These are phyloP conservation scores for Pterocles burchelli DNA, from an alignment of 2,113 vertebrate genomes.

Conservation along the genomic window DNA sequence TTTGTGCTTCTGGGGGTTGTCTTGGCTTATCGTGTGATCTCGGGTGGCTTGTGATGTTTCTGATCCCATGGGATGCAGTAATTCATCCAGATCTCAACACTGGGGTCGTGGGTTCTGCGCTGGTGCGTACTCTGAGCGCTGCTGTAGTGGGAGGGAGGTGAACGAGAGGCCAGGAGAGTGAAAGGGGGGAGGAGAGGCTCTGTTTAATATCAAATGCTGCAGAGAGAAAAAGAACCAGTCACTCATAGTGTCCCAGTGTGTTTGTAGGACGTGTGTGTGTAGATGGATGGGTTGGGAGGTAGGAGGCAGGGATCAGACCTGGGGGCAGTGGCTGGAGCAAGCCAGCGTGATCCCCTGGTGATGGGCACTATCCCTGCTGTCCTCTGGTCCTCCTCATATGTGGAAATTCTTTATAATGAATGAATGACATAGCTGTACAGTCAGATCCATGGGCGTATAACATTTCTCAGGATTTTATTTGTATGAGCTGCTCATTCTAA, in stretches of 20 bases:
- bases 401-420: not conserved
- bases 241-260: accelerated
- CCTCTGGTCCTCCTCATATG: not conserved
- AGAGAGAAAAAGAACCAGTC: not conserved
- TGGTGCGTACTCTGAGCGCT: not conserved
- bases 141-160: not conserved
- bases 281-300: not conserved
- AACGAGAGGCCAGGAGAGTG: not conserved
- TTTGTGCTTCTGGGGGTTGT: not conserved
- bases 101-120: not conserved
- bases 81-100: not conserved
- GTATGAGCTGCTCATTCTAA: not conserved
- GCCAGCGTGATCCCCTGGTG: accelerated
- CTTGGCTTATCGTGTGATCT: not conserved
- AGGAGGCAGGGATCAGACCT: not conserved
- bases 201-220: not conserved
- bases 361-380: not conserved
- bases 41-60: not conserved
- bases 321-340: not conserved
- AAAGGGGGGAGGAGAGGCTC: not conserved
- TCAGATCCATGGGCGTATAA: not conserved
- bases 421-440: not conserved
- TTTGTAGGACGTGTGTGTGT: not conserved
- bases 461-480: not conserved
- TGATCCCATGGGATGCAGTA: not conserved